Conservation (phyloP, 2,888 invertebrate species). For the Kryphioiulus occultus region DNA sequence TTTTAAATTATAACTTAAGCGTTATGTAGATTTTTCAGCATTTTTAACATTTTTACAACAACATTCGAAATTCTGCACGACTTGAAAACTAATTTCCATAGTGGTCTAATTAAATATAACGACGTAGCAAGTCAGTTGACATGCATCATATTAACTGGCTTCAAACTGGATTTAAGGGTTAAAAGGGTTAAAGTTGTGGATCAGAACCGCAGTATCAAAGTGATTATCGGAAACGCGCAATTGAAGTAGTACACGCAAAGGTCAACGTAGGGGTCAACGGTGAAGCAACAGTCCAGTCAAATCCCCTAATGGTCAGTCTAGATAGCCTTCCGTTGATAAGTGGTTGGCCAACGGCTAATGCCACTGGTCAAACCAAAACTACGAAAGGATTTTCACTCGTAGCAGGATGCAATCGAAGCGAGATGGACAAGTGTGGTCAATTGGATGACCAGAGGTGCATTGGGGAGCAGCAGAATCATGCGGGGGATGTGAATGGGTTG, state of each 20-base stretch:
- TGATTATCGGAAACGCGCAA: constrained; percentile 26
- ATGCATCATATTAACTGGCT: background rate
- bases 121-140: background rate
- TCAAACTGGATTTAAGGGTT: background rate
- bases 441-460: background rate
- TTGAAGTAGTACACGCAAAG: constrained; percentile 8
- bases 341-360: constrained; percentile 3
- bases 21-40: too few relatives aligned
- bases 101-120: too few relatives aligned
- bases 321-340: background rate
- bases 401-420: background rate
- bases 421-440: constrained; percentile 7
- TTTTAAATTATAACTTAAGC: too few relatives aligned
- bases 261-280: background rate
- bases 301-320: background rate
- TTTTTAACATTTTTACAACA: too few relatives aligned
- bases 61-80: too few relatives aligned
- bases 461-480: background rate
- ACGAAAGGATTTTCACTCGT: background rate
- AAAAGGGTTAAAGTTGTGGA: background rate
- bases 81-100: too few relatives aligned
- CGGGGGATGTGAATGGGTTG: background rate
- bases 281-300: background rate
- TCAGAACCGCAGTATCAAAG: constrained; percentile 1
- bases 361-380: background rate